Evolutionary conservation across 2,113 vertebrate genomes (phyloP).

Genomic region (Thunnus maccoyii): DNA sequence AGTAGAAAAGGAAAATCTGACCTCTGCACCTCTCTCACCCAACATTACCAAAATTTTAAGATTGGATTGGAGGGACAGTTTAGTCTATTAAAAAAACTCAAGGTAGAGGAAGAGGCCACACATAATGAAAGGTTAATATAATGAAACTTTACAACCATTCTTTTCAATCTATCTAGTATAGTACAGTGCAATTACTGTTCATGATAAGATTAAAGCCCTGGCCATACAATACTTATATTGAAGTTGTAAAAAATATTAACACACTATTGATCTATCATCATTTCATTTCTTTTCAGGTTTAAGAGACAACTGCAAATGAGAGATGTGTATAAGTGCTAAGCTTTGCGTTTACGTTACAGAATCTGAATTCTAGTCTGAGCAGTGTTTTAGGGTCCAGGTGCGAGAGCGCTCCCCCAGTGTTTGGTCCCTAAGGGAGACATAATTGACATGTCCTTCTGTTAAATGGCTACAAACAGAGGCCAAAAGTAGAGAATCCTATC

Average conservation of each 20-base stretch:
- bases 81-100: conserved; percentile 40
- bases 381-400: conserved; percentile 61
- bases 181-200: conserved; percentile 65
- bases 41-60: conserved; percentile 21
- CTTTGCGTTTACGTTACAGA: conserved; percentile 54
- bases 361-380: conserved; percentile 63
- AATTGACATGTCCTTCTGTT: conserved; percentile 63
- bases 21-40: conserved; percentile 20
- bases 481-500: conserved; percentile 79
- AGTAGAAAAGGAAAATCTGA: conserved; percentile 45
- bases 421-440: conserved; percentile 75
- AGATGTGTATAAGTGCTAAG: conserved; percentile 63
- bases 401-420: conserved; percentile 55
- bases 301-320: conserved; percentile 44
- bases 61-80: conserved; percentile 46
- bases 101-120: conserved; percentile 45
- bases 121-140: conserved; percentile 35
- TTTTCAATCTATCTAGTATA: conserved; percentile 24
- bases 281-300: conserved; percentile 36
- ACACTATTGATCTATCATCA: conserved; percentile 44
- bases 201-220: conserved; percentile 41
- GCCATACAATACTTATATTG: conserved; percentile 61
- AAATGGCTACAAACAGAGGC: conserved; percentile 71
- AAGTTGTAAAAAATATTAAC: conserved; percentile 62
- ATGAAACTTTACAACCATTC: conserved; percentile 44